These are phyloP conservation scores for Otocyon megalotis DNA, from an alignment of 2,113 vertebrate species.

Conservation along the genomic window DNA sequence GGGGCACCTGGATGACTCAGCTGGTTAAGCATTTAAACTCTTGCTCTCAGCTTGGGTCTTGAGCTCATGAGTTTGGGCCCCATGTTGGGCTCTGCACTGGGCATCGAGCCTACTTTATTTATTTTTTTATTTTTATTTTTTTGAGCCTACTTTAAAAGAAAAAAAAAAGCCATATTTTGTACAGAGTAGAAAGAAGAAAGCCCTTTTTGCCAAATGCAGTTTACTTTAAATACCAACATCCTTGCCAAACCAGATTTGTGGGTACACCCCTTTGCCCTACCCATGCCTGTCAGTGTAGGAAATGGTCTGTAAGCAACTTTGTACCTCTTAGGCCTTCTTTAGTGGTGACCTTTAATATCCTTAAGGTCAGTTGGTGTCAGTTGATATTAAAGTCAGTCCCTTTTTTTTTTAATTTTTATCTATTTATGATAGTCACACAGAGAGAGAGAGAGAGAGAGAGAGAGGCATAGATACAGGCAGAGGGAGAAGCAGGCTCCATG, in stretches of 20 bases:
- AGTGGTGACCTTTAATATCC: not conserved
- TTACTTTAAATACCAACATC: not conserved
- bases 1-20: not conserved
- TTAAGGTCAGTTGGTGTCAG: not conserved
- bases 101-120: too few species aligned
- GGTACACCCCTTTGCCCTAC: not conserved
- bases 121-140: too few species aligned
- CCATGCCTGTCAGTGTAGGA: not conserved
- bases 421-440: too few species aligned
- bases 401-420: not conserved
- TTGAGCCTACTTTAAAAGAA: not conserved
- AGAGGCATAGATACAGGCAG: too few species aligned
- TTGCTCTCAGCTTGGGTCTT: not conserved
- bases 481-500: too few species aligned
- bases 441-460: too few species aligned
- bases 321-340: not conserved
- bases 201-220: not conserved
- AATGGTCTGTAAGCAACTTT: not conserved
- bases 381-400: not conserved
- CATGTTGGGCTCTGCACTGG: too few species aligned
- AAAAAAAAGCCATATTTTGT: not conserved
- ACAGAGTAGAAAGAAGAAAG: not conserved
- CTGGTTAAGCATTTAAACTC: not conserved
- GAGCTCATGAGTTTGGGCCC: not conserved
- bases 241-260: not conserved